A percentile compares a stretch with the other conserved stretches of the same genome.
phyloP scores from a whole-genome alignment of 1,140 invertebrate genomes.

The Tenebrio molitor region DNA sequence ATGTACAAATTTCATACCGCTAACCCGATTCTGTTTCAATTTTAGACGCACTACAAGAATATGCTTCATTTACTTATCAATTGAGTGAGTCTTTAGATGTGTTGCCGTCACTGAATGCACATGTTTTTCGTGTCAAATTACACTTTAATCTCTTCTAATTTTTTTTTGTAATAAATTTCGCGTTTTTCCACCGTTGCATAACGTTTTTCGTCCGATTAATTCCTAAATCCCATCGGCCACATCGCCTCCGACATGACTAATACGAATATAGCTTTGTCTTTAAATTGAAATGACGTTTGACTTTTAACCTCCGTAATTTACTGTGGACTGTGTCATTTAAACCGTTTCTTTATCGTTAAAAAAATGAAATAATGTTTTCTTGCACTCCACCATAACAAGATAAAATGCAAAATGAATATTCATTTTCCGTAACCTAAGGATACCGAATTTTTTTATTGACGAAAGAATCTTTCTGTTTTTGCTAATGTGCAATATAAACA shows the following conservation, averaged over 20 bases:
- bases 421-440: too few relatives aligned
- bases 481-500: background rate
- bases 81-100: background rate
- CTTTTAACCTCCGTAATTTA: conserved; percentile 44
- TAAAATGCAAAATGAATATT: too few relatives aligned
- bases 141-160: conserved; percentile 5
- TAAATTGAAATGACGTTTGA: conserved; percentile 45
- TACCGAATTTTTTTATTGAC: too few relatives aligned
- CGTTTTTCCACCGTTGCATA: background rate
- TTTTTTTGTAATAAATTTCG: background rate
- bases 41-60: conserved; percentile 34
- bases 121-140: conserved; percentile 18
- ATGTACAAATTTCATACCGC: conserved; percentile 22
- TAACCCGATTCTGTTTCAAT: background rate
- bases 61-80: background rate
- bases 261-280: conserved; percentile 34
- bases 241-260: conserved; percentile 23
- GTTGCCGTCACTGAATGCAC: conserved; percentile 9
- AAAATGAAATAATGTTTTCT: conserved; percentile 33
- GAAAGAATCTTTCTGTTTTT: too few relatives aligned
- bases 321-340: conserved; percentile 42
- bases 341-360: conserved; percentile 25
- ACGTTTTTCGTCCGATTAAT: background rate
- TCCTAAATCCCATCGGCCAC: background rate
- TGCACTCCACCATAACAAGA: too few relatives aligned